Evolutionary conservation across 2,797 vertebrate species (phyloP).

Genomic region (Lutra lutra): DNA sequence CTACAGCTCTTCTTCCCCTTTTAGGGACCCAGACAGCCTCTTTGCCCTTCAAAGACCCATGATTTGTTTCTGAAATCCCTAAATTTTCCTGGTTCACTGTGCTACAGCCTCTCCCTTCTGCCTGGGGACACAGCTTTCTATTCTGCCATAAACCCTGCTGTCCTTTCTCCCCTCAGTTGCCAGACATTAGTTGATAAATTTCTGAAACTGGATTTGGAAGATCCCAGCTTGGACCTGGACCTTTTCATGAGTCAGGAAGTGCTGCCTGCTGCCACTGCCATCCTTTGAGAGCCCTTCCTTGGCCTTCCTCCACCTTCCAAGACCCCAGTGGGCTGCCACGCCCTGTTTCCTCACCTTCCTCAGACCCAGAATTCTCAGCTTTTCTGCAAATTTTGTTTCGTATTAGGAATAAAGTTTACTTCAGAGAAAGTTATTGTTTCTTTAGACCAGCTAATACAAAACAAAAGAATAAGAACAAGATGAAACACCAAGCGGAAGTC

Average conservation of each 20-base stretch:
- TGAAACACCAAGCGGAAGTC: background rate
- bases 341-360: background rate
- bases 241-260: constrained; percentile 91
- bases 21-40: background rate
- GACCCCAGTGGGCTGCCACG: background rate
- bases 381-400: constrained; percentile 30
- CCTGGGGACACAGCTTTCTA: background rate
- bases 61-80: background rate
- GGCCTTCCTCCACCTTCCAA: background rate
- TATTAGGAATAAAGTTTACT: constrained; percentile 73
- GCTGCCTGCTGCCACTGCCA: constrained; percentile 85
- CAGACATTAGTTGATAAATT: constrained; percentile 91
- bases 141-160: background rate
- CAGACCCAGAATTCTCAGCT: background rate
- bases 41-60: background rate
- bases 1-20: background rate
- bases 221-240: constrained; percentile 90
- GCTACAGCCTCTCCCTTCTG: background rate
- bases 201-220: constrained; percentile 92
- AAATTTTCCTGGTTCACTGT: background rate
- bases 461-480: background rate
- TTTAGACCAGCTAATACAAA: background rate
- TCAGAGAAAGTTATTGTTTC: constrained; percentile 48
- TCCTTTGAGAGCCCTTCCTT: constrained; percentile 78
- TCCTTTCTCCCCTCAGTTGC: constrained; percentile 86